Evolutionary conservation across 2,888 invertebrate species (phyloP).

Genomic region (Neoitamus cyanurus): DNA sequence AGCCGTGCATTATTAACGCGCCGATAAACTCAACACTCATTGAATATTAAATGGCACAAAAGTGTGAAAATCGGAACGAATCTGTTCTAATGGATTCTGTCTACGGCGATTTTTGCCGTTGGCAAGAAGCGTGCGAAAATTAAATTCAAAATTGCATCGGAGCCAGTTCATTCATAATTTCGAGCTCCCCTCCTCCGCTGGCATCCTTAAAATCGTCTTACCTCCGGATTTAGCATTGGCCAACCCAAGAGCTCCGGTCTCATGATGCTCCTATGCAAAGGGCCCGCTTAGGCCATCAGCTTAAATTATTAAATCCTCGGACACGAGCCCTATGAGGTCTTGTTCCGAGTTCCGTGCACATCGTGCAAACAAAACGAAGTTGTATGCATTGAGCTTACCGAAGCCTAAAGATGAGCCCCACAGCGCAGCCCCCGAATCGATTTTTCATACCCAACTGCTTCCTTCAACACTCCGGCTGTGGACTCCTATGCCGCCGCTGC

Average conservation of each 20-base stretch:
- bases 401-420: conserved; percentile 38
- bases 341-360: conserved; percentile 18
- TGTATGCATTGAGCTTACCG: conserved; percentile 27
- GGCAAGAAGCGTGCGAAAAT: not conserved
- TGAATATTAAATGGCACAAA: not conserved
- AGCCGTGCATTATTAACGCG: not conserved
- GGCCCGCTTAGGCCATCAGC: not conserved
- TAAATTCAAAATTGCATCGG: conserved; percentile 15
- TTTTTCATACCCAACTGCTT: conserved; percentile 37
- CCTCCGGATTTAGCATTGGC: not conserved
- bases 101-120: not conserved
- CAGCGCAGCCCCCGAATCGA: conserved; percentile 49
- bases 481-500: not conserved
- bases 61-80: not conserved
- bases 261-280: not conserved
- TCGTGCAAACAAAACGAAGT: conserved; percentile 22
- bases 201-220: not conserved
- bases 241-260: not conserved
- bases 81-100: not conserved
- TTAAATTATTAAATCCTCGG: conserved; percentile 26
- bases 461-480: not conserved
- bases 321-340: not conserved
- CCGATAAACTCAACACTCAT: not conserved
- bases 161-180: conserved; percentile 11
- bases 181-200: not conserved